Percentiles rank a stretch among this genome's conserved stretches.
These are phyloP conservation scores for Zophobas atratus DNA, from an alignment of 1,140 invertebrate species.

Conservation along the genomic window DNA sequence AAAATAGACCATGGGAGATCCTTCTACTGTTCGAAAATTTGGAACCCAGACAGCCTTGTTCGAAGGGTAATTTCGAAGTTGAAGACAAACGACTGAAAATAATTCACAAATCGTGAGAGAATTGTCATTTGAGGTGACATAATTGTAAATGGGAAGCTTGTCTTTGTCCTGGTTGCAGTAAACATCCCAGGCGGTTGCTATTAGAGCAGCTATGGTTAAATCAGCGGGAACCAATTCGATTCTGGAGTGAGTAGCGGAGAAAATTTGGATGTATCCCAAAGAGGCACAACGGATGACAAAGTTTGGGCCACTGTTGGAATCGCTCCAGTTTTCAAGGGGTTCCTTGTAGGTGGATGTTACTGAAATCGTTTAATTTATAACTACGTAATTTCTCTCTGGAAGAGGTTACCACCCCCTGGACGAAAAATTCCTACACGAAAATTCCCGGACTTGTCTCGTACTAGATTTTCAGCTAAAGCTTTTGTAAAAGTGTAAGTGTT, in stretches of 20 bases:
- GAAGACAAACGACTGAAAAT: constrained; percentile 67
- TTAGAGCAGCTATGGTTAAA: constrained; percentile 83
- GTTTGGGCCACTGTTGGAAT: constrained; percentile 93
- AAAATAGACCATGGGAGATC: not conserved
- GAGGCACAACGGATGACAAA: constrained; percentile 70
- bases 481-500: constrained; percentile 86
- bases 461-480: constrained; percentile 78
- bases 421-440: constrained; percentile 79
- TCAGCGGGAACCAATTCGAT: constrained; percentile 91
- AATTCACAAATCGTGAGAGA: constrained; percentile 78
- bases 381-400: not conserved
- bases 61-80: constrained; percentile 70
- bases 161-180: constrained; percentile 63
- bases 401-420: constrained; percentile 74
- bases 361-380: constrained; percentile 60
- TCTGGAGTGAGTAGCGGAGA: constrained; percentile 74
- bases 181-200: constrained; percentile 80
- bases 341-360: constrained; percentile 89
- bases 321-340: constrained; percentile 85
- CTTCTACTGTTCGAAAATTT: constrained; percentile 62
- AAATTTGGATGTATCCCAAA: constrained; percentile 80
- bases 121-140: constrained; percentile 77
- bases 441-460: constrained; percentile 70
- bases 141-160: constrained; percentile 78
- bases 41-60: constrained; percentile 73